phyloP scores from a whole-genome alignment of 2,113 vertebrate species.

The Anolis sagrei region DNA sequence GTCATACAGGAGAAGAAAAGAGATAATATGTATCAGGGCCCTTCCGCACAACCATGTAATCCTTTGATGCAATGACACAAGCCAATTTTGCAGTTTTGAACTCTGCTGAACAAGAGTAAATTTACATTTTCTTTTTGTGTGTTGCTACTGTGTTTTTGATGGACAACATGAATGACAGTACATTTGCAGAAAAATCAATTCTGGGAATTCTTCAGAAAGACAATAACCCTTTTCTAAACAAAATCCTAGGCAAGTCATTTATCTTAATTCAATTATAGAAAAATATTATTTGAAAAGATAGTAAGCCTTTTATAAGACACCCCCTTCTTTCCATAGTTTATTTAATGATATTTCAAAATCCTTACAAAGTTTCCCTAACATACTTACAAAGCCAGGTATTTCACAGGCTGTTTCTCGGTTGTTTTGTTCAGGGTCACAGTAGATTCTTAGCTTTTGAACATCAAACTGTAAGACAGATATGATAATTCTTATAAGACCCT shows the following conservation, averaged over 20 bases:
- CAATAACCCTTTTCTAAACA: neutral
- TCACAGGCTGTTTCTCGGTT: conserved; percentile 93
- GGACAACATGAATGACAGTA: too few species aligned
- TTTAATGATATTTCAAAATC: conserved; percentile 27
- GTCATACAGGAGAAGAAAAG: too few species aligned
- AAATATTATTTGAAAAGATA: neutral
- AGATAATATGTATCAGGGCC: too few species aligned
- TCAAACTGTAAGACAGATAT: conserved; percentile 84
- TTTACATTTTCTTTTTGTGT: too few species aligned
- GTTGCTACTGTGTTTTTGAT: too few species aligned
- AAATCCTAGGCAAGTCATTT: neutral
- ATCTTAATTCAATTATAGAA: conserved; percentile 21
- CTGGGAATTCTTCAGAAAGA: too few species aligned
- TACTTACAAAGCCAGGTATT: conserved; percentile 95
- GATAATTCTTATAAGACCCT: conserved; percentile 33
- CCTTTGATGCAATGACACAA: too few species aligned
- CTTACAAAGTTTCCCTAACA: conserved; percentile 23
- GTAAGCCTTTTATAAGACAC: neutral
- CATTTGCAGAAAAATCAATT: neutral
- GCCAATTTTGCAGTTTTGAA: too few species aligned
- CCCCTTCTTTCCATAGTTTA: neutral
- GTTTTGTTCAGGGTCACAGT: conserved; percentile 97
- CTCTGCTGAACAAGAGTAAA: too few species aligned
- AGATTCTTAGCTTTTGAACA: conserved; percentile 94
- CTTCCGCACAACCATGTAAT: too few species aligned